Percentiles rank a stretch among this genome's conserved stretches.
phyloP scores from a whole-genome alignment of 2,888 invertebrate genomes.

The Hirudinaria manillensis region DNA sequence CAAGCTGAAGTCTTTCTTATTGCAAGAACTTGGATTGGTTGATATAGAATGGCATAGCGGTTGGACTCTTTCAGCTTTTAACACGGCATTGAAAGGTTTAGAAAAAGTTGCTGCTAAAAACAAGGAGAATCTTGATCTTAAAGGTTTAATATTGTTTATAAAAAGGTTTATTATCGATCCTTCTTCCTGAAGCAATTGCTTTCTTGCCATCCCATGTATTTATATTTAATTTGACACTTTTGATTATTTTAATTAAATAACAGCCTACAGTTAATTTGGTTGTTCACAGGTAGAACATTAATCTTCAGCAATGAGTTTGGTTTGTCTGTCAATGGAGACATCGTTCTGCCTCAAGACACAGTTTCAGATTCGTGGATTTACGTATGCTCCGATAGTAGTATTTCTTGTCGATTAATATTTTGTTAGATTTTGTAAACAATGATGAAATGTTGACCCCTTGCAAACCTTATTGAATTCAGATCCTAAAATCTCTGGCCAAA shows the following conservation, averaged over 20 bases:
- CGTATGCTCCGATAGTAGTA: constrained; percentile 58
- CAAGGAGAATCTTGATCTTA: neutral
- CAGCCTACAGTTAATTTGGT: neutral
- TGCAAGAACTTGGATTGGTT: constrained; percentile 1
- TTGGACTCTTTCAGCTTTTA: constrained; percentile 18
- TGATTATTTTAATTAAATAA: neutral
- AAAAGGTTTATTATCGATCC: no score
- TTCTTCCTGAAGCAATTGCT: neutral
- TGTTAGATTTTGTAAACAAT: neutral
- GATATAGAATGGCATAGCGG: constrained; percentile 21
- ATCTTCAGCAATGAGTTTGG: constrained; percentile 56
- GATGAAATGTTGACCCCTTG: constrained; percentile 23
- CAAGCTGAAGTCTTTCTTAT: neutral
- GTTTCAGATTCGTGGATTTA: constrained; percentile 88
- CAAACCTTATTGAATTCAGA: constrained; percentile 44
- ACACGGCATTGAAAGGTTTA: constrained; percentile 19
- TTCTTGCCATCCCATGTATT: no score
- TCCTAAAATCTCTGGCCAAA: constrained; percentile 42
- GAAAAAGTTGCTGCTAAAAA: neutral
- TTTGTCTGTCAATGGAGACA: constrained; percentile 79
- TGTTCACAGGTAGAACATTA: constrained; percentile 6
- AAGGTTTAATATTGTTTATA: neutral
- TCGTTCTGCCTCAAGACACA: constrained; percentile 84
- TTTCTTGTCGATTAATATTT: neutral
- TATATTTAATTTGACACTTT: neutral